Base-by-base conservation (phyloP, 1,140 invertebrate species). In the Rhopalosiphum padi region DNA sequence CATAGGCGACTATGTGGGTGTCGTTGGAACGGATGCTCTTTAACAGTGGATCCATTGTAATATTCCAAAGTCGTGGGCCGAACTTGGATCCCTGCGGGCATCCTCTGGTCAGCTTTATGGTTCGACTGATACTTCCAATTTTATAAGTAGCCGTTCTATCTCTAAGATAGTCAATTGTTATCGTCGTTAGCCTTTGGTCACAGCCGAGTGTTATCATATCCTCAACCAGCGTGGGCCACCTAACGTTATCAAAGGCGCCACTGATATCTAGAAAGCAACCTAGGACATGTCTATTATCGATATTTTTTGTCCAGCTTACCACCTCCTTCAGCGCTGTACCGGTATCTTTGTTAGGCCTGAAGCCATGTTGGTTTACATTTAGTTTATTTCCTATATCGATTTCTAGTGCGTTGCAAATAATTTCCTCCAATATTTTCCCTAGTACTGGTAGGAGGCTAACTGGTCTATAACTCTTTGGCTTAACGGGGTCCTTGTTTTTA, bases 71-170 rank as follows among this genome's bases (percentile, higher is more conserved):
- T 6, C 23, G 8, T 1, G 94, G 94, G 0, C 94, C 94, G 0
- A 91, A 46, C 4, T 60, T 87, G 4, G 90, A 92, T 18, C 94
- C 94, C 43, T 94, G 94, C 0, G 94, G 94, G 51, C 77, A 85
- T 18, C 92, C 92, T 23, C 43, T n/a, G 0, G 22, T 83, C 2
- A 93, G 21, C 6, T 8, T 87, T 8, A 22, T 22, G 0, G 82
- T 7, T 0, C 3, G 23, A 0, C 11, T 9, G 0, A 5, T 8
- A 0, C 83, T 3, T 0, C 41, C 83, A 9, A 43, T 2, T 1
- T 43, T 46, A 11, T 43, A 37, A 4, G 82, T 22, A 0, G 82
- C 35, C 3, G 82, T 83, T 83, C 82, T 83, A 0, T 41, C 6
- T 22, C 5, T 37, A 2, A 83, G 82, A 6, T 83, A 83, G 53